Base-by-base conservation (phyloP, 2,888 invertebrate species). In the Acleris literana region DNA sequence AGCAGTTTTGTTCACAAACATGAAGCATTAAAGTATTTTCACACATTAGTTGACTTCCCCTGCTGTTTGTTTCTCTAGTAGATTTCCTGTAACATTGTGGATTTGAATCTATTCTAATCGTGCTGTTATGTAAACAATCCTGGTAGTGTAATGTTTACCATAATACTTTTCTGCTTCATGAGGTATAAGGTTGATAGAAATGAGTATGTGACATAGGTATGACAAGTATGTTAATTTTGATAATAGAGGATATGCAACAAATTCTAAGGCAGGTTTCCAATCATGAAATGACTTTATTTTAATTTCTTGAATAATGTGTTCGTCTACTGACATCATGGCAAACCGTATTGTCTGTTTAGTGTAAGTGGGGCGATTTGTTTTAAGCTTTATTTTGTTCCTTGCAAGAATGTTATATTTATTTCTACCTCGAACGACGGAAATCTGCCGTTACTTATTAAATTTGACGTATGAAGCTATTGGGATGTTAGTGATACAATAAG, bases 161-260 rank as follows among this genome's bases (percentile, higher is more conserved):
- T 87, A 88, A 90, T 91, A 90, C 91, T 91, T 91, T 91, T 88
- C 83, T 91, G 91, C 91, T 91, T 91, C 91, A 91, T 91, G 90
- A 86, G 79, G 82, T 90, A 86, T 88, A 88, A 86, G 86, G 86
- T 84, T 83, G 86, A 88, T 90, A 90, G 89, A 78, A 77, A 74
- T 65, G 83, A 84, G 77, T 87, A 77, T 89, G 88, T 85, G 83
- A 83, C 82, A 85, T 90, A 90, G 88, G 85, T 88, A 87, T 84
- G 85, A 80, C 60, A 65, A 33, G 82, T 85, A 79, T 81, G 77
- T 83, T 87, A 86, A 79, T 80, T 86, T 85, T 83, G 78, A 80
- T 83, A 77, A 83, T 84, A 86, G 83, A 85, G 83, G 84, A 83
- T 82, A 70, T 67, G 63, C 63, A 71, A 72, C 75, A 75, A 76